phyloP scores from a whole-genome alignment of 2,888 invertebrate genomes.

The Allophyes oxyacanthae region DNA sequence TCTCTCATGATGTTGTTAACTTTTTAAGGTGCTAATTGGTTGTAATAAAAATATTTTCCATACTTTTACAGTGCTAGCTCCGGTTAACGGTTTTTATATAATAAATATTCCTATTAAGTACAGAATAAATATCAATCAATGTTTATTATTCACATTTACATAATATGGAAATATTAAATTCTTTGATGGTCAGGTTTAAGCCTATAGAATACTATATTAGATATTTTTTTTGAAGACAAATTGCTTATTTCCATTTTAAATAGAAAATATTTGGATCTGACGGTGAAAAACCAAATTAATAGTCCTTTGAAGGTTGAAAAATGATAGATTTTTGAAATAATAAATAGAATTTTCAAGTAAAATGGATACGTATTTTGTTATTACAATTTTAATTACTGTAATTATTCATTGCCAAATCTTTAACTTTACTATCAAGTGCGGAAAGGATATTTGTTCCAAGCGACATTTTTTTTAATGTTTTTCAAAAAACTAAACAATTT shows the following conservation, averaged over 20 bases:
- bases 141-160: slow-evolving; percentile 7
- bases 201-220: not conserved
- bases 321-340: not conserved
- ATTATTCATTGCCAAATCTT: too few species aligned
- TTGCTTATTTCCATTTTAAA: too few species aligned
- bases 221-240: too few species aligned
- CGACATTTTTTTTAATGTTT: too few species aligned
- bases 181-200: not conserved
- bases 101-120: slow-evolving; percentile 5
- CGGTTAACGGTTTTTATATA: slow-evolving; percentile 13
- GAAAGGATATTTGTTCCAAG: too few species aligned
- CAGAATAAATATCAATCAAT: slow-evolving; percentile 9
- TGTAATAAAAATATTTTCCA: slow-evolving; percentile 45
- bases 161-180: slow-evolving; percentile 1
- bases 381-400: too few species aligned
- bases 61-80: slow-evolving; percentile 17
- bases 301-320: not conserved
- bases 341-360: not conserved
- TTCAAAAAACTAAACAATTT: too few species aligned
- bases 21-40: slow-evolving; percentile 47
- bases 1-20: slow-evolving; percentile 49
- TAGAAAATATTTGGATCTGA: not conserved
- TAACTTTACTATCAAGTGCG: too few species aligned
- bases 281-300: not conserved
- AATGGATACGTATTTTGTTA: not conserved